These are phyloP conservation scores for Protobothrops mucrosquamatus DNA, from an alignment of 2,113 vertebrate genomes.

Conservation along the genomic window DNA sequence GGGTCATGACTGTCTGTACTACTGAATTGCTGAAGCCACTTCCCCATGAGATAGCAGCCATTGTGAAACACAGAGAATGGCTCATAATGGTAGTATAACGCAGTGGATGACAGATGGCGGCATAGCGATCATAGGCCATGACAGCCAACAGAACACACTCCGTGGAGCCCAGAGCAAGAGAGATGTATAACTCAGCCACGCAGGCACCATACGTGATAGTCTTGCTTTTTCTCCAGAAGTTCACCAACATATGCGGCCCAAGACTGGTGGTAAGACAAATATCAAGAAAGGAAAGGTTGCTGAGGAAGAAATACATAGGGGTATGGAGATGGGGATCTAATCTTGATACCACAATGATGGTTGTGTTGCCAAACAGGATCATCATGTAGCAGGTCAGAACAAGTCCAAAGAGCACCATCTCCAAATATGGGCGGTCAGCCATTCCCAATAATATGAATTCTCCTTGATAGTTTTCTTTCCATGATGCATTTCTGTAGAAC, in stretches of 20 bases:
- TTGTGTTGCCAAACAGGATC: constrained; percentile 49
- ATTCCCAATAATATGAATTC: constrained; percentile 57
- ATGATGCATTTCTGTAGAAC: not conserved
- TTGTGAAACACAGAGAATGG: constrained; percentile 26
- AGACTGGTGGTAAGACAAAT: constrained; percentile 38
- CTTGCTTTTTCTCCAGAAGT: constrained; percentile 34
- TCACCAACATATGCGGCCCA: constrained; percentile 27
- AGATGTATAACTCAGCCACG: constrained; percentile 30
- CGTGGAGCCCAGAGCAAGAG: constrained; percentile 13
- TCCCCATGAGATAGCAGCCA: constrained; percentile 39
- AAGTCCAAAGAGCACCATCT: constrained; percentile 41
- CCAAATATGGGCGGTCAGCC: constrained; percentile 47
- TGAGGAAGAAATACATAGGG: constrained; percentile 13
- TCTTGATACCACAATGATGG: constrained; percentile 38
- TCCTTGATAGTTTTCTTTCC: not conserved
- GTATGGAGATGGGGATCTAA: constrained; percentile 26
- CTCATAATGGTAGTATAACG: constrained; percentile 44
- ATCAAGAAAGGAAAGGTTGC: not conserved
- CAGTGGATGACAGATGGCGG: constrained; percentile 7
- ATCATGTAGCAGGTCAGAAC: constrained; percentile 50
- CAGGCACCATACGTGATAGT: constrained; percentile 32
- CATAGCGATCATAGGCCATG: constrained; percentile 30
- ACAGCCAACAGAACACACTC: constrained; percentile 34
- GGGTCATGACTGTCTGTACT: constrained; percentile 11
- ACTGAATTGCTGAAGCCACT: constrained; percentile 49